Percentiles rank a stretch among this genome's conserved stretches.
Evolutionary conservation across 1,140 invertebrate species (phyloP).

Genomic region (Formica selysi): DNA sequence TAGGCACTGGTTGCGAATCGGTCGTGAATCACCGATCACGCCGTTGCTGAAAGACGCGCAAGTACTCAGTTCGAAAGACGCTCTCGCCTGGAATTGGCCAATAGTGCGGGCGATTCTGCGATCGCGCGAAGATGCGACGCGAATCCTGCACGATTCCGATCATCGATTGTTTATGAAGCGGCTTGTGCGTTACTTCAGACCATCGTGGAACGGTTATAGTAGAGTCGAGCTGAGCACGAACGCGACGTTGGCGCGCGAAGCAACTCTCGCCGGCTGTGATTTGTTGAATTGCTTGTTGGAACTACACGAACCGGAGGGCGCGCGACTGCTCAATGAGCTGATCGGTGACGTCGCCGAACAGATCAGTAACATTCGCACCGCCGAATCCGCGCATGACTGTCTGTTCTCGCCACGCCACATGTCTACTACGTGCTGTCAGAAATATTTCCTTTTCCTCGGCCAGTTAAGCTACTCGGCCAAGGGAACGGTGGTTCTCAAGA

Average conservation of each 20-base stretch:
- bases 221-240: conserved; percentile 90
- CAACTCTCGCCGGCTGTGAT: conserved; percentile 91
- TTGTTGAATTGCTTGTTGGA: conserved; percentile 92
- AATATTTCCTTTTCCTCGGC: conserved; percentile 97
- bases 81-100: conserved; percentile 90
- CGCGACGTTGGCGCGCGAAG: conserved; percentile 86
- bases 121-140: conserved; percentile 80
- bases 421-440: conserved; percentile 95
- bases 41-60: conserved; percentile 88
- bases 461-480: conserved; percentile 92
- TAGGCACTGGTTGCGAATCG: conserved; percentile 80
- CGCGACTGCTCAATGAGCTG: conserved; percentile 91
- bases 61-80: conserved; percentile 87
- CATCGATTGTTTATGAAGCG: conserved; percentile 93
- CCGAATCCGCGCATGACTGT: conserved; percentile 93
- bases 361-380: conserved; percentile 90
- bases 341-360: conserved; percentile 93
- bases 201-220: conserved; percentile 94
- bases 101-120: conserved; percentile 87
- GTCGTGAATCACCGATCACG: conserved; percentile 81
- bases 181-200: conserved; percentile 95
- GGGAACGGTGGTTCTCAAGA: conserved; percentile 92
- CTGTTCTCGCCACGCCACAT: conserved; percentile 96
- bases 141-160: conserved; percentile 88
- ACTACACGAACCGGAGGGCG: conserved; percentile 86